Conservation (phyloP, 2,113 vertebrate species). For the Ophthalmolycus amberensis region DNA sequence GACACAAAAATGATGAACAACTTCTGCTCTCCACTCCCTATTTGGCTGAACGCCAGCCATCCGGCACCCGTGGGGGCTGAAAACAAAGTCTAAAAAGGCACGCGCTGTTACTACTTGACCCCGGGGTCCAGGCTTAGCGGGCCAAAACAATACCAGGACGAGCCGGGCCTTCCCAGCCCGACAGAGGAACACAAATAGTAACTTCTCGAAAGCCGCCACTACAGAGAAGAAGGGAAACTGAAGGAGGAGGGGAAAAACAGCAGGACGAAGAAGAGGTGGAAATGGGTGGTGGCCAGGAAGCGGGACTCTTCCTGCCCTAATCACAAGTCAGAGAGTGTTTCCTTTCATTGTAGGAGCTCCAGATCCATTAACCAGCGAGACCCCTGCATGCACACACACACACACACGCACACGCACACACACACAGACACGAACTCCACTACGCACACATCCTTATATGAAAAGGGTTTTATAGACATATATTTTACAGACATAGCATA, state of each 20-base stretch:
- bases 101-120: constrained; percentile 61
- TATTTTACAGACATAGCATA: constrained; percentile 38
- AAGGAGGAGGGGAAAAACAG: constrained; percentile 77
- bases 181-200: constrained; percentile 79
- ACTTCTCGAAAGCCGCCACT: constrained; percentile 69
- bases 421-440: constrained; percentile 31
- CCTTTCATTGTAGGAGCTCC: constrained; percentile 84
- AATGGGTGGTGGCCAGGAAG: constrained; percentile 84
- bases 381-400: constrained; percentile 39
- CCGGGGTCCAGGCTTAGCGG: constrained; percentile 49
- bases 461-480: not conserved
- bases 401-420: constrained; percentile 12
- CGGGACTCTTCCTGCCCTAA: constrained; percentile 83
- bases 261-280: constrained; percentile 82
- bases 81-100: constrained; percentile 40
- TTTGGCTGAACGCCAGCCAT: constrained; percentile 51
- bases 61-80: constrained; percentile 30
- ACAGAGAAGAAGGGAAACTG: constrained; percentile 69
- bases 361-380: constrained; percentile 71
- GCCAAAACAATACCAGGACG: constrained; percentile 80
- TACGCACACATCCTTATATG: constrained; percentile 34
- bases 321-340: constrained; percentile 83
- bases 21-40: constrained; percentile 12
- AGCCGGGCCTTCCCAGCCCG: constrained; percentile 68
- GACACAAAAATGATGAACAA: constrained; percentile 25